Percentiles rank a stretch among this genome's conserved stretches.
Evolutionary conservation across 2,797 vertebrate species (phyloP).

Genomic region (Darevskia nairensis): DNA sequence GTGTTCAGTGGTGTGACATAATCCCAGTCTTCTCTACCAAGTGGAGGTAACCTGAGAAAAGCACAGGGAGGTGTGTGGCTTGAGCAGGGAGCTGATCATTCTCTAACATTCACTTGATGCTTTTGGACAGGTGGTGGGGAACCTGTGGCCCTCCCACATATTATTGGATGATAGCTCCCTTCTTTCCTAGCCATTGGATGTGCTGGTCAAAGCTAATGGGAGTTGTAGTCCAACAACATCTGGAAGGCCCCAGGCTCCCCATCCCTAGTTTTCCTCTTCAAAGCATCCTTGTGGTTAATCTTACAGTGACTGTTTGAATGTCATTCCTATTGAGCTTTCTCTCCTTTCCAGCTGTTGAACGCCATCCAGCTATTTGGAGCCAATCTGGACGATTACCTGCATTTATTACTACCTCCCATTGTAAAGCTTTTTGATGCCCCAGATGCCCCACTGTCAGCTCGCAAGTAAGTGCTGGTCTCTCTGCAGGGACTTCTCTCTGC

Average conservation of each 20-base stretch:
- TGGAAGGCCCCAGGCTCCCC: no score
- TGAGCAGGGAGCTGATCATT: not conserved
- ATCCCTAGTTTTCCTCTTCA: not conserved
- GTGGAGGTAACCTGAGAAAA: not conserved
- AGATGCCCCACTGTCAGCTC: slow-evolving; percentile 90
- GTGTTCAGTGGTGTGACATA: not conserved
- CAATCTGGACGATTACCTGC: slow-evolving; percentile 97
- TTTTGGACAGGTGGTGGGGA: no score
- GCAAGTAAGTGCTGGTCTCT: slow-evolving; percentile 86
- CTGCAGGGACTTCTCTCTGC: not conserved
- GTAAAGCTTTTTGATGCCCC: slow-evolving; percentile 97
- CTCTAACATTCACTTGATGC: not conserved
- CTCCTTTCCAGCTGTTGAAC: slow-evolving; percentile 85
- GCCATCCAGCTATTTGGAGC: slow-evolving; percentile 98
- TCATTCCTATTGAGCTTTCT: not conserved
- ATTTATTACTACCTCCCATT: slow-evolving; percentile 94
- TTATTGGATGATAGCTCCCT: no score
- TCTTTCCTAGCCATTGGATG: no score
- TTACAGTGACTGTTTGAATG: not conserved
- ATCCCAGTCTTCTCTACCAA: not conserved
- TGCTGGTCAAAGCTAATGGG: no score
- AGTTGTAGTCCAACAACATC: no score
- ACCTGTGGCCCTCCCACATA: no score
- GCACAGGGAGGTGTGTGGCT: no score
- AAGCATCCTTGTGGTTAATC: not conserved